Evolutionary conservation across 53 echinoderm and acorn worm species (phyloP), one percentile per base, ranked within the genome.

Genomic region (Astropecten irregularis): DNA sequence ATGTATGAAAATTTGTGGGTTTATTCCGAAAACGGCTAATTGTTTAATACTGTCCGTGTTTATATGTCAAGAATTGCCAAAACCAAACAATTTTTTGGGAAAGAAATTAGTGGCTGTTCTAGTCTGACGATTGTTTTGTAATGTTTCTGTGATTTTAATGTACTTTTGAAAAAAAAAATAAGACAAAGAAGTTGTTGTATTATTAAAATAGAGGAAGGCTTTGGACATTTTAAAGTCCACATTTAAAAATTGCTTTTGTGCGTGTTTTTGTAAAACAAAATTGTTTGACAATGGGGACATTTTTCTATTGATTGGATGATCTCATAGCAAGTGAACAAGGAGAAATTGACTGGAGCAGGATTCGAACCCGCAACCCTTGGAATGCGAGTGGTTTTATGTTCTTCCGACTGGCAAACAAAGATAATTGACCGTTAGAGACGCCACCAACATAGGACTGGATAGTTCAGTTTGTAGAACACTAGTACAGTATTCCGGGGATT

Each of bases 171-270:
- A 26, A 25, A 32, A 64, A 64, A 18, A 37, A 74, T 18, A 33
- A 47, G 34, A 51, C 2, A 14, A 69, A 68, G 56, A 61, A 29
- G 79, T 61, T 42, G 79, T 48, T 46, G 32, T 60, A 79, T 79
- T 42, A 26, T 27, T 23, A 21, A 31, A 57, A 72, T 46, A 79
- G 39, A 25, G 20, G 46, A 79, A 79, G 62, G 79, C 67, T 68
- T 67, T 25, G 68, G 68, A 55, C 67, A 67, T 83, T 83, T 67
- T 67, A 22, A 66, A 67, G 68, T 83, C 66, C 83, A 66, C 37
- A 52, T 83, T 83, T 50, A 83, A 66, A 83, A 28, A 72, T 50
- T 72, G 51, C 28, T 30, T 32, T 50, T 49, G 28, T 21, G 28
- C 13, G 16, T 19, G 22, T 22, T 49, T 50, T 51, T 36, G 38